These are phyloP conservation scores for Anabacerthia variegaticeps DNA, from an alignment of 2,797 vertebrate species.

Conservation along the genomic window DNA sequence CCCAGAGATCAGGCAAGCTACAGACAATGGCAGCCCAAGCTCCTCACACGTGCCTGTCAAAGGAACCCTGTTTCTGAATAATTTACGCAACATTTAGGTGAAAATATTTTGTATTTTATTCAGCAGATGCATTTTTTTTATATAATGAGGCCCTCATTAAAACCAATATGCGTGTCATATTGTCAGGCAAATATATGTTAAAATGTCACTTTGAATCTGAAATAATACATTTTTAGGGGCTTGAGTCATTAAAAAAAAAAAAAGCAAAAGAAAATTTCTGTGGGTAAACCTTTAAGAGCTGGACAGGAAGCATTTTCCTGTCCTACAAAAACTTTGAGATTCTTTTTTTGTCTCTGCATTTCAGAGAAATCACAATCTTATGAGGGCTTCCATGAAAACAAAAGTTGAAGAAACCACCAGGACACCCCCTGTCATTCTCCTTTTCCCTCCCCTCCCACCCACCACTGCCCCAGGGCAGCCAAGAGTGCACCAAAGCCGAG, in stretches of 20 bases:
- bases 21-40: neutral
- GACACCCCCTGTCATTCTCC: neutral
- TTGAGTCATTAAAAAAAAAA: constrained; percentile 66
- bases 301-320: neutral
- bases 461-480: rapidly evolving
- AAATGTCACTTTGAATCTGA: constrained; percentile 69
- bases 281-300: neutral
- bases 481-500: rapidly evolving
- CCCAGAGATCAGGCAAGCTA: neutral
- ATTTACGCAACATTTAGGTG: constrained; percentile 63
- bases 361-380: neutral
- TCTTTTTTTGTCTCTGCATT: neutral
- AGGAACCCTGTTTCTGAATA: constrained; percentile 58
- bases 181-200: constrained; percentile 75
- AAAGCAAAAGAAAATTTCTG: neutral
- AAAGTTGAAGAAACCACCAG: neutral
- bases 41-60: constrained; percentile 41
- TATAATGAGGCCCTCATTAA: constrained; percentile 71
- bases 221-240: constrained; percentile 63
- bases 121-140: constrained; percentile 27
- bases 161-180: constrained; percentile 65
- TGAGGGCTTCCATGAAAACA: neutral
- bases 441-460: neutral
- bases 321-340: neutral
- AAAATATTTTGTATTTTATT: constrained; percentile 75